Evolutionary conservation across 1,140 invertebrate species (phyloP).

Genomic region (Schlechtendalia chinensis): DNA sequence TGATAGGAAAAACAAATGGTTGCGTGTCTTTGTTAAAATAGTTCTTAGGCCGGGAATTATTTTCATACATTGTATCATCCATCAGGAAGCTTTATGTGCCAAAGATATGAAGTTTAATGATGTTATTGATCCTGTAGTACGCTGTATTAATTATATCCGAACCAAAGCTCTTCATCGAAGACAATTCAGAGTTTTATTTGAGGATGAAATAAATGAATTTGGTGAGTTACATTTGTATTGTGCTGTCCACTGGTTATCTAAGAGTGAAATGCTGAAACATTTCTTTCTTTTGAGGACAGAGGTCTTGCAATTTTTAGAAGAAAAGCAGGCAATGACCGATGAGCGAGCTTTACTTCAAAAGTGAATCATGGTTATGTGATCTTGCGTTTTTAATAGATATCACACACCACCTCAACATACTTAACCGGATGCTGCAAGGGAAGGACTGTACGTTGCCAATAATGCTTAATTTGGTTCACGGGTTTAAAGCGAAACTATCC

Average conservation of each 20-base stretch:
- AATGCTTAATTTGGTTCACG: slow-evolving; percentile 24
- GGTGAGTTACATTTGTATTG: slow-evolving; percentile 43
- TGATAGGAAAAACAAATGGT: slow-evolving; percentile 2
- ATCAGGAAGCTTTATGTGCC: no score
- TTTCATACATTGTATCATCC: no score
- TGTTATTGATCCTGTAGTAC: slow-evolving; percentile 26
- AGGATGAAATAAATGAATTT: slow-evolving; percentile 29
- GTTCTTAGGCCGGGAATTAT: no score
- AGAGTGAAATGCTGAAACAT: slow-evolving; percentile 19
- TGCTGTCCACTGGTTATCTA: slow-evolving; percentile 37
- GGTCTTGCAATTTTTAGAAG: slow-evolving; percentile 22
- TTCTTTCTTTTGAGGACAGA: slow-evolving; percentile 33
- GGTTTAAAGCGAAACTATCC: slow-evolving; percentile 24
- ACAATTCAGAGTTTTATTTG: slow-evolving; percentile 34
- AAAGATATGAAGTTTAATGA: no score
- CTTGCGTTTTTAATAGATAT: slow-evolving; percentile 29
- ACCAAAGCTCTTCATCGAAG: slow-evolving; percentile 24
- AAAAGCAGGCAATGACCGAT: slow-evolving; percentile 34
- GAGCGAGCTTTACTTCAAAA: slow-evolving; percentile 28
- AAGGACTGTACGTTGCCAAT: slow-evolving; percentile 34
- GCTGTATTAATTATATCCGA: slow-evolving; percentile 38
- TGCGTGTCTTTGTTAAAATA: no score
- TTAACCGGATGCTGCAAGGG: slow-evolving; percentile 35
- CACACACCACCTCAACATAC: slow-evolving; percentile 26
- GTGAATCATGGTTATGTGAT: slow-evolving; percentile 24